phyloP scores from a whole-genome alignment of 2,113 vertebrate genomes.

The Pomatostomus ruficeps region DNA sequence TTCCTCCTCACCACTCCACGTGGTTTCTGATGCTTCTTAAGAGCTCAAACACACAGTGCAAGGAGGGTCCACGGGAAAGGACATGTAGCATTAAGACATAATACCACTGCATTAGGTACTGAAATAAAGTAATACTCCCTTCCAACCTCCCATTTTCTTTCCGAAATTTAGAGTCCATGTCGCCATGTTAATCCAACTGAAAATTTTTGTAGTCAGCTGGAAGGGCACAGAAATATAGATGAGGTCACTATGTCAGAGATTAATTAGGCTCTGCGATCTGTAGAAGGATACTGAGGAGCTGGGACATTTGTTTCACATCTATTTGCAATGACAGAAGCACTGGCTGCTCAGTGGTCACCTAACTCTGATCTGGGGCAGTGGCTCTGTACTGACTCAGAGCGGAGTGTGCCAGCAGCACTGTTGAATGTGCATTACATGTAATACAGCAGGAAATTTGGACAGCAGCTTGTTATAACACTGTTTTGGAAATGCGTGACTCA shows the following conservation, averaged over 20 bases:
- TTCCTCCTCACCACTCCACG: background rate
- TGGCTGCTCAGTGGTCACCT: background rate
- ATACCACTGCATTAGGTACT: background rate
- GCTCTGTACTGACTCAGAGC: conserved; percentile 17
- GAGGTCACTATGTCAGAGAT: background rate
- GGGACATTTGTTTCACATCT: background rate
- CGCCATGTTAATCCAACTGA: background rate
- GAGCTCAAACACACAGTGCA: background rate
- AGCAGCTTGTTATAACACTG: conserved; percentile 15
- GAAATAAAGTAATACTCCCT: background rate
- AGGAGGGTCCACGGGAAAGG: background rate
- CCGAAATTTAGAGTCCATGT: background rate
- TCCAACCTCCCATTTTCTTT: background rate
- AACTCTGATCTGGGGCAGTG: background rate
- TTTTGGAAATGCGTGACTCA: conserved; percentile 53
- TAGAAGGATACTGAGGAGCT: background rate
- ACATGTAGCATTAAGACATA: background rate
- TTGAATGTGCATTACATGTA: background rate
- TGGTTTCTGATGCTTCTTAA: background rate
- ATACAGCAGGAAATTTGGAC: conserved; percentile 20
- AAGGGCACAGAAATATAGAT: background rate
- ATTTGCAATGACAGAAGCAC: background rate
- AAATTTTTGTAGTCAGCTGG: background rate
- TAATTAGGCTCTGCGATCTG: background rate
- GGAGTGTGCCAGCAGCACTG: conserved; percentile 6